Conservation (phyloP, 2,113 vertebrate genomes). For the Varanus komodoensis region DNA sequence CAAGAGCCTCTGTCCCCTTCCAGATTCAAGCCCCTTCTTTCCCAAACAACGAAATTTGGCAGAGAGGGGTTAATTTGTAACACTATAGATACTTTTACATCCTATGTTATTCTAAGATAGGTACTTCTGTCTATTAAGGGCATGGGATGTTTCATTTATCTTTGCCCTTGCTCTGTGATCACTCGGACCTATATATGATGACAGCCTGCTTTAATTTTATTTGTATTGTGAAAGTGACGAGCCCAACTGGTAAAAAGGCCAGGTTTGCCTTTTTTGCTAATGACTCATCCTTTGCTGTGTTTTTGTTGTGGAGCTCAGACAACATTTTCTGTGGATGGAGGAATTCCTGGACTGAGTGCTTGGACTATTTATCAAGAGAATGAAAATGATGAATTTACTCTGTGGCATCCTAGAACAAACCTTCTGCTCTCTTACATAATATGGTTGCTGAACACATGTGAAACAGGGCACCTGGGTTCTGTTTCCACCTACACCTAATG, state of each 20-base stretch:
- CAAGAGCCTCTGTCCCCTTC: too few relatives aligned
- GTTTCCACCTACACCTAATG: slow-evolving; percentile 2
- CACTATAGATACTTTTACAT: not conserved
- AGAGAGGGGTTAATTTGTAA: too few relatives aligned
- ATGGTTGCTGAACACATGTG: not conserved
- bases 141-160: not conserved
- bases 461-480: not conserved
- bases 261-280: not conserved
- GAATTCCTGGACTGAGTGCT: not conserved
- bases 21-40: too few relatives aligned
- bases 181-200: not conserved
- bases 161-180: not conserved
- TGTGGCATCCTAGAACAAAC: not conserved
- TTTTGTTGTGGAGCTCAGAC: not conserved
- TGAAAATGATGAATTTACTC: not conserved
- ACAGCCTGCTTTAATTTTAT: not conserved
- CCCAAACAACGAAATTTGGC: too few relatives aligned
- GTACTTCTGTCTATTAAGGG: not conserved
- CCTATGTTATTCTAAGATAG: not conserved
- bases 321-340: not conserved
- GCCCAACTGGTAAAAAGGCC: not conserved
- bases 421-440: not conserved
- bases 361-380: not conserved
- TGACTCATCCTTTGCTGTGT: not conserved
- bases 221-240: not conserved